Conservation (phyloP, 2,888 invertebrate genomes). For the Mesorhabditis belari region DNA sequence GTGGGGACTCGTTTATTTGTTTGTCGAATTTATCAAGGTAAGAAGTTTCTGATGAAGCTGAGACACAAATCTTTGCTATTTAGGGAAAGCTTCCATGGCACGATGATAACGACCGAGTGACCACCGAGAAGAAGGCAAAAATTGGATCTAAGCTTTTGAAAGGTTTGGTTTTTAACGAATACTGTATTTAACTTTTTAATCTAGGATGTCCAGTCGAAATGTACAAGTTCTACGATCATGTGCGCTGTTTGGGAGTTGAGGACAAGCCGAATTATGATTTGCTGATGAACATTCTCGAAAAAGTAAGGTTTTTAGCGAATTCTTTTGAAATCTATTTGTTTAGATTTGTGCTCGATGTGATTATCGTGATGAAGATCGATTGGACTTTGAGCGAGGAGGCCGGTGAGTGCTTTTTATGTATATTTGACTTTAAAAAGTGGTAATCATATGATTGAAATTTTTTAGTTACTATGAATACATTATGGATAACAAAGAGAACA, state of each 20-base stretch:
- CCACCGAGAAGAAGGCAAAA: conserved; percentile 11
- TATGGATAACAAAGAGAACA: background rate
- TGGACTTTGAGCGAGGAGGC: conserved; percentile 19
- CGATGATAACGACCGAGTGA: conserved; percentile 12
- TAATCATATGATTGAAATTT: background rate
- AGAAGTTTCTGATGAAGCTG: background rate
- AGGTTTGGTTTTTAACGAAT: conserved; percentile 9
- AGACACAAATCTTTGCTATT: background rate
- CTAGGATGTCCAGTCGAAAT: background rate
- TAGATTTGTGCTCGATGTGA: conserved; percentile 13
- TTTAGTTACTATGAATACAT: background rate
- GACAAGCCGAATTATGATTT: conserved; percentile 21
- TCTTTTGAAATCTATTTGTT: background rate
- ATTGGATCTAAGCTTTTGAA: conserved; percentile 15
- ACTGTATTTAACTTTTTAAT: conserved; percentile 28
- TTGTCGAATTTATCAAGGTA: conserved; percentile 31
- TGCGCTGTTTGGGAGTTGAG: conserved; percentile 5
- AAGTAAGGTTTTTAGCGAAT: background rate
- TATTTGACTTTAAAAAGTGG: background rate
- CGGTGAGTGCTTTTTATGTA: background rate
- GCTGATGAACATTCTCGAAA: conserved; percentile 8
- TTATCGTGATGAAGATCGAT: conserved; percentile 9
- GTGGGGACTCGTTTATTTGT: conserved; percentile 42
- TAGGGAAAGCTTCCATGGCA: conserved; percentile 20
- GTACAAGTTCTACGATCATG: background rate